A percentile compares a stretch with the other conserved stretches of the same genome.
Evolutionary conservation across 2,113 vertebrate species (phyloP).

Genomic region (Origma solitaria): DNA sequence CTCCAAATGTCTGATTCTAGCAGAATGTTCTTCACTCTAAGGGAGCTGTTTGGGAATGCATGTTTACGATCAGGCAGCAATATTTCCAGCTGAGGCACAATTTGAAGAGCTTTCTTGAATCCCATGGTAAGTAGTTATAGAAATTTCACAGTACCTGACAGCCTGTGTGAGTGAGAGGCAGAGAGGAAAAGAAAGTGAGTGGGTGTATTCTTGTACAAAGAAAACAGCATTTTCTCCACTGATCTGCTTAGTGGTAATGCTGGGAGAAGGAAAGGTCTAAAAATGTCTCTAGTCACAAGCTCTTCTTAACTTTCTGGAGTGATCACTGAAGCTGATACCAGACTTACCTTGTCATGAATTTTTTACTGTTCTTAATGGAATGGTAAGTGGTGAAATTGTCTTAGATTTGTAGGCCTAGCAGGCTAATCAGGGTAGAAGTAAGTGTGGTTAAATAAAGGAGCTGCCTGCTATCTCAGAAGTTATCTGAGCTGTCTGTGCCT

Average conservation of each 20-base stretch:
- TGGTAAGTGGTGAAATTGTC: constrained; percentile 49
- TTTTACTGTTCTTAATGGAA: constrained; percentile 60
- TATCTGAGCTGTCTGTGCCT: not conserved
- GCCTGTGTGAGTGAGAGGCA: not conserved
- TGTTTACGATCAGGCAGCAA: not conserved
- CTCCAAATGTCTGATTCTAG: not conserved
- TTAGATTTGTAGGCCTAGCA: constrained; percentile 35
- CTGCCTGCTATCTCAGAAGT: not conserved
- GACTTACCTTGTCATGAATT: constrained; percentile 43
- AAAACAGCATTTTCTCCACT: not conserved
- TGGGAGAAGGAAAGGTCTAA: not conserved
- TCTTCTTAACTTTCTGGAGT: constrained; percentile 18
- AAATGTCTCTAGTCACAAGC: not conserved
- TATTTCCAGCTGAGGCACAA: not conserved
- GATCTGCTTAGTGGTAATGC: not conserved
- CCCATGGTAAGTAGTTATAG: not conserved
- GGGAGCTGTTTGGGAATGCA: not conserved
- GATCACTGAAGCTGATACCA: constrained; percentile 31
- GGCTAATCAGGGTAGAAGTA: constrained; percentile 16
- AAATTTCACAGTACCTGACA: not conserved
- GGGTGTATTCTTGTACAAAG: not conserved
- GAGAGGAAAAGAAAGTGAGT: not conserved
- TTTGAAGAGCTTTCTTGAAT: not conserved
- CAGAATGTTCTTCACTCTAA: not conserved
- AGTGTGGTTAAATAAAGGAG: constrained; percentile 28